Conservation (phyloP, 1,140 invertebrate species). For the Phymastichus coffea region DNA sequence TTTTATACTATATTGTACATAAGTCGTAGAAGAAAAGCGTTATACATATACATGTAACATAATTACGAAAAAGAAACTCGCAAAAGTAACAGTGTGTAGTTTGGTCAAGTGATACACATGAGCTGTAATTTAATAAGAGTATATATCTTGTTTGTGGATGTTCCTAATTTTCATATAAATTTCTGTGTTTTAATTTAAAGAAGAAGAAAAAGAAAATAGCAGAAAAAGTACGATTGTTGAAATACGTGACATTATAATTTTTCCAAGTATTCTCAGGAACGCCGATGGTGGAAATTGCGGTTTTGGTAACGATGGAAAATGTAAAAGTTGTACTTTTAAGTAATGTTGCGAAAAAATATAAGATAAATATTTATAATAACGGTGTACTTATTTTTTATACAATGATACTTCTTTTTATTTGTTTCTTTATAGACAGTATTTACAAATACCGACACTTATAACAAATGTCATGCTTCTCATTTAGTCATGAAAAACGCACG, state of each 20-base stretch:
- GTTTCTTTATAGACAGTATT: conserved; percentile 26
- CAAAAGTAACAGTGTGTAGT: conserved; percentile 19
- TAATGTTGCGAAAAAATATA: conserved; percentile 18
- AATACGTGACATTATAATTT: conserved; percentile 22
- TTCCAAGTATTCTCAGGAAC: conserved; percentile 13
- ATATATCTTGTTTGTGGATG: conserved; percentile 28
- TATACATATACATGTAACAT: conserved; percentile 27
- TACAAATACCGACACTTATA: conserved; percentile 16
- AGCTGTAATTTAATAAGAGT: conserved; percentile 24
- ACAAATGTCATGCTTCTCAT: not conserved
- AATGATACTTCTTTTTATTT: conserved; percentile 20
- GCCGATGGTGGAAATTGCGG: too few species aligned
- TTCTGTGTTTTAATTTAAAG: conserved; percentile 11
- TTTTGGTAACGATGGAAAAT: conserved; percentile 15
- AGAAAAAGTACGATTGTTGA: conserved; percentile 9
- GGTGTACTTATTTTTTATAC: conserved; percentile 5
- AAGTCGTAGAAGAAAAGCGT: conserved; percentile 7
- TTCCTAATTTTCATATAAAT: conserved; percentile 23
- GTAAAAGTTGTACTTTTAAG: conserved; percentile 24
- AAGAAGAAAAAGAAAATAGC: too few species aligned
- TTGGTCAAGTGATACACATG: conserved; percentile 14
- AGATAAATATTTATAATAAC: conserved; percentile 29
- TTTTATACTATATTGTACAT: conserved; percentile 30
- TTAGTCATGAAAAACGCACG: conserved; percentile 9
- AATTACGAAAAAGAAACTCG: conserved; percentile 20